Evolutionary conservation across 2,797 vertebrate species (phyloP).

Genomic region (Neostethus bicornis): DNA sequence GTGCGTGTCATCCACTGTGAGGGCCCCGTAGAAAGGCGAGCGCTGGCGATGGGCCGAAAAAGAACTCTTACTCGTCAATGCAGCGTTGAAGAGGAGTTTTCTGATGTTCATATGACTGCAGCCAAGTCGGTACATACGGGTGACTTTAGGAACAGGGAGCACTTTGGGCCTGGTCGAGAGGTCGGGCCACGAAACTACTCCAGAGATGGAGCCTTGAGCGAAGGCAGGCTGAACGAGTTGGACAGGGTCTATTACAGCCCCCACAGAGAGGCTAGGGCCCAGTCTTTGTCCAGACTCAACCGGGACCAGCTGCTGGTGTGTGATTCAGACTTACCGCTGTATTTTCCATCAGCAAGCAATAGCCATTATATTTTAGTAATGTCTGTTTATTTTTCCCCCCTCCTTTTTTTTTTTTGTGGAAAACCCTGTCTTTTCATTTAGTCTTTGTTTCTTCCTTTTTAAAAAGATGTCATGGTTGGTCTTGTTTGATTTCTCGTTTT

Average conservation of each 20-base stretch:
- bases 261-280: conserved; percentile 84
- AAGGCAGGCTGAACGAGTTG: conserved; percentile 82
- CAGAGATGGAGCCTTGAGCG: conserved; percentile 75
- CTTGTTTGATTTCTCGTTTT: conserved; percentile 69
- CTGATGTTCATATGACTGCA: conserved; percentile 67
- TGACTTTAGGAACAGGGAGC: conserved; percentile 77
- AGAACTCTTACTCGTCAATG: conserved; percentile 90
- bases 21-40: conserved; percentile 79
- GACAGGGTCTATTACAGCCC: conserved; percentile 82
- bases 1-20: conserved; percentile 81
- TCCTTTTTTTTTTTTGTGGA: conserved; percentile 58
- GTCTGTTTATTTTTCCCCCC: conserved; percentile 52
- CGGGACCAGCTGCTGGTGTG: conserved; percentile 91
- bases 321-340: conserved; percentile 86
- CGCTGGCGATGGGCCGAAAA: conserved; percentile 85
- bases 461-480: conserved; percentile 63
- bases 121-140: conserved; percentile 69
- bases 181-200: conserved; percentile 67
- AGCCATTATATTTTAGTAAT: conserved; percentile 76
- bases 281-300: conserved; percentile 83
- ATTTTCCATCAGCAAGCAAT: conserved; percentile 86
- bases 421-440: conserved; percentile 57
- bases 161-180: conserved; percentile 67
- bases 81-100: conserved; percentile 91
- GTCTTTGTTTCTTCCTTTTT: conserved; percentile 49